These are phyloP conservation scores for Cheilosia soror DNA, from an alignment of 2,888 invertebrate genomes.

Conservation along the genomic window DNA sequence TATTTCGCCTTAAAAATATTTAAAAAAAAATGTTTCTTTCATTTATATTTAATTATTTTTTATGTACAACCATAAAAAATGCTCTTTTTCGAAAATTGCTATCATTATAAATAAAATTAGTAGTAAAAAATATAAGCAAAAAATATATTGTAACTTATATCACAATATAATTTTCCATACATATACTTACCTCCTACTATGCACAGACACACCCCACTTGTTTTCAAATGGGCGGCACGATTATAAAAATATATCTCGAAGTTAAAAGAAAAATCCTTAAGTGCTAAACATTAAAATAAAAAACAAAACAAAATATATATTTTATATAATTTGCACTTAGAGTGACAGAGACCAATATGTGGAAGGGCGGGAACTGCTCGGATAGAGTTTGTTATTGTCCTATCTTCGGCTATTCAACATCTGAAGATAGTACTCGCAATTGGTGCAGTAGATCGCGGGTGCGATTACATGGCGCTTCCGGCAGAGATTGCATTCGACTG, in stretches of 20 bases:
- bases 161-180: conserved; percentile 64
- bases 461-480: conserved; percentile 92
- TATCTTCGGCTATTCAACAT: conserved; percentile 83
- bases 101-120: conserved; percentile 12
- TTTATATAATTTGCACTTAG: conserved; percentile 72
- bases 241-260: conserved; percentile 23
- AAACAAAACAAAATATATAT: conserved; percentile 30
- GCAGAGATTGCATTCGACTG: conserved; percentile 92
- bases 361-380: conserved; percentile 43
- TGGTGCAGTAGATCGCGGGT: conserved; percentile 93
- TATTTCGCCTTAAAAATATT: conserved; percentile 13
- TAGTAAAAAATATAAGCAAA: conserved; percentile 14
- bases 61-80: conserved; percentile 82
- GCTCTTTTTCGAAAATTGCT: conserved; percentile 70
- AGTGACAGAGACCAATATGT: conserved; percentile 73
- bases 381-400: conserved; percentile 31
- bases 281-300: conserved; percentile 45
- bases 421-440: conserved; percentile 97
- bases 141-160: conserved; percentile 64
- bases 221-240: conserved; percentile 30
- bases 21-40: conserved; percentile 30
- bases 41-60: conserved; percentile 76
- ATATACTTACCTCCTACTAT: conserved; percentile 70
- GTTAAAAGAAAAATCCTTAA: conserved; percentile 14
- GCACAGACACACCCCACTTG: conserved; percentile 53